These are phyloP conservation scores for Solea solea DNA, from an alignment of 2,113 vertebrate genomes.

Conservation along the genomic window DNA sequence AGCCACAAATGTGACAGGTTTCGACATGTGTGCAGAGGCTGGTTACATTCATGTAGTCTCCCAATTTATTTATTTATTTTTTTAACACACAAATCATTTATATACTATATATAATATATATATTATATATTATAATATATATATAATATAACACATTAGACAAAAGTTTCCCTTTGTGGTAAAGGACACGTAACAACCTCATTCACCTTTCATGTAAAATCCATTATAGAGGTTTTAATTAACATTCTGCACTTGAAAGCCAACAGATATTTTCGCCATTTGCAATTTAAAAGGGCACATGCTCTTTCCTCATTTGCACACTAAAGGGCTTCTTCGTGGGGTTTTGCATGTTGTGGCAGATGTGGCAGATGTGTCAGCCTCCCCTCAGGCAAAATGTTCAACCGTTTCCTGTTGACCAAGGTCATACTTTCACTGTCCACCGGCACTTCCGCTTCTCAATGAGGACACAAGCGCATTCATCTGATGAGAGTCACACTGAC, in stretches of 20 bases:
- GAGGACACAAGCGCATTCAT: conserved; percentile 36
- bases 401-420: conserved; percentile 62
- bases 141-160: conserved; percentile 26
- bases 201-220: conserved; percentile 26
- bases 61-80: no score
- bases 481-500: conserved; percentile 15
- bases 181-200: conserved; percentile 19
- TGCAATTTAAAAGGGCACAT: conserved; percentile 49
- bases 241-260: conserved; percentile 38
- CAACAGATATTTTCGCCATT: conserved; percentile 47
- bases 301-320: conserved; percentile 52
- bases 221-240: conserved; percentile 48
- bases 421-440: conserved; percentile 45
- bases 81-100: no score
- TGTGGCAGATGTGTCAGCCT: conserved; percentile 31
- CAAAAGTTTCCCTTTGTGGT: conserved; percentile 1
- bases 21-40: no score
- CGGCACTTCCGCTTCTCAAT: conserved; percentile 17
- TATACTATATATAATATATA: no score
- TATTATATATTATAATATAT: no score
- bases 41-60: no score
- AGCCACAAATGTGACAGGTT: no score
- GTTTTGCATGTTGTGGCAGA: no score
- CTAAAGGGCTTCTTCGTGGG: conserved; percentile 29
- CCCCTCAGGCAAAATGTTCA: conserved; percentile 45